These are phyloP conservation scores for Nematolebias whitei DNA, from an alignment of 2,113 vertebrate species.

Conservation along the genomic window DNA sequence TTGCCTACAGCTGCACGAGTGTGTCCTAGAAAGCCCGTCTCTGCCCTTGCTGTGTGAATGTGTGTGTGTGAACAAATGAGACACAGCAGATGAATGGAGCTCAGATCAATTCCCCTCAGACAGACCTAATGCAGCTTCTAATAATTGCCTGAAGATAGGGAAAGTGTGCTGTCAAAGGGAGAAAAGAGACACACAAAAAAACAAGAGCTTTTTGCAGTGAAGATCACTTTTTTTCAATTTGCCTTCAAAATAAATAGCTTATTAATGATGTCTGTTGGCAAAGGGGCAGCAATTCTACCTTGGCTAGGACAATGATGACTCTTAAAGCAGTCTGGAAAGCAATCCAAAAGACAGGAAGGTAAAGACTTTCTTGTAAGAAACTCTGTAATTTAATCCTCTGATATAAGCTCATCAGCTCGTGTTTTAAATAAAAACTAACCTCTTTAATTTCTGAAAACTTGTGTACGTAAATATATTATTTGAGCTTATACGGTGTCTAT, in stretches of 20 bases:
- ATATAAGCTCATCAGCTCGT: constrained; percentile 16
- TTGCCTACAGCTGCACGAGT: constrained; percentile 55
- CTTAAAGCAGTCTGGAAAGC: constrained; percentile 45
- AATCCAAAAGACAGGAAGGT: constrained; percentile 27
- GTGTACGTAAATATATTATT: too few species aligned
- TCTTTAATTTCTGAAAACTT: too few species aligned
- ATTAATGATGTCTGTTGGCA: constrained; percentile 63
- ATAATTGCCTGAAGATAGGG: constrained; percentile 76
- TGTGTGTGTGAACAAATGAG: constrained; percentile 55
- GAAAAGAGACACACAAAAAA: constrained; percentile 57
- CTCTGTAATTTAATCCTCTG: constrained; percentile 35
- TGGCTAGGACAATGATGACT: constrained; percentile 50
- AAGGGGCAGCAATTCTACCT: constrained; percentile 52
- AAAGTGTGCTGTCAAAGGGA: constrained; percentile 63
- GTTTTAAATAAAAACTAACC: background rate
- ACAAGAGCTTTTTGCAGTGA: constrained; percentile 62
- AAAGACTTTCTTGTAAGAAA: constrained; percentile 24
- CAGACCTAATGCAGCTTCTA: constrained; percentile 74
- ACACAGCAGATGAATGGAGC: constrained; percentile 77
- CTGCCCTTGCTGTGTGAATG: constrained; percentile 66
- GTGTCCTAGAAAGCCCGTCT: constrained; percentile 58
- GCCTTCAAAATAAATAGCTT: constrained; percentile 68
- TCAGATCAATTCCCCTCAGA: constrained; percentile 79
- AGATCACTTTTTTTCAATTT: constrained; percentile 64
- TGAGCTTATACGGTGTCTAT: too few species aligned